A percentile compares a stretch with the other conserved stretches of the same genome.
These are phyloP conservation scores for Seriola rivoliana DNA, from an alignment of 2,113 vertebrate species.

Conservation along the genomic window DNA sequence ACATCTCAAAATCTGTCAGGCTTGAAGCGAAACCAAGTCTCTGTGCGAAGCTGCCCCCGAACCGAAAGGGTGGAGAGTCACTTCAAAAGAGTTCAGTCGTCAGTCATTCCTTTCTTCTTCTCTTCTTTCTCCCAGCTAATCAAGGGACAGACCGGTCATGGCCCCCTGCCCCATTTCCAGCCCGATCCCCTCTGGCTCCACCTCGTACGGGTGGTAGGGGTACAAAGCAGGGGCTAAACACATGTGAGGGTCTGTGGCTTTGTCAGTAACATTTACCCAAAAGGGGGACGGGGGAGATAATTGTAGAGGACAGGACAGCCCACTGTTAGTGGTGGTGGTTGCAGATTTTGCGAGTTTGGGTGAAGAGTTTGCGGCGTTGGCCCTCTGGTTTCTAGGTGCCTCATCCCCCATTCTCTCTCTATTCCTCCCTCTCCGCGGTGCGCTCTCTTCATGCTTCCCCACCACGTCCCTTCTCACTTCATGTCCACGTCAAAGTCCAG, in stretches of 20 bases:
- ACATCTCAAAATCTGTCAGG: conserved; percentile 89
- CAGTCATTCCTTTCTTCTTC: conserved; percentile 81
- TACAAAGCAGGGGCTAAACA: conserved; percentile 48
- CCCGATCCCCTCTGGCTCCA: conserved; percentile 31
- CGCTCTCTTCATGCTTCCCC: conserved; percentile 68
- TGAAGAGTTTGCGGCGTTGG: conserved; percentile 61
- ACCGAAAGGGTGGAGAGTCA: conserved; percentile 82
- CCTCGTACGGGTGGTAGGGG: conserved; percentile 38
- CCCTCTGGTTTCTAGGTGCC: conserved; percentile 46
- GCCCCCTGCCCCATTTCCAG: conserved; percentile 65
- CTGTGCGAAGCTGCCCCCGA: conserved; percentile 89
- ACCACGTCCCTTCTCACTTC: conserved; percentile 89
- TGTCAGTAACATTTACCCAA: conserved; percentile 67
- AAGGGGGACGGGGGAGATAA: conserved; percentile 44
- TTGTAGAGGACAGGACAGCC: conserved; percentile 64
- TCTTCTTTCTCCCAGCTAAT: conserved; percentile 82
- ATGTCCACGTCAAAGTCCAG: conserved; percentile 99
- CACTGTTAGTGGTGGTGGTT: conserved; percentile 33
- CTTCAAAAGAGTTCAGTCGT: conserved; percentile 81
- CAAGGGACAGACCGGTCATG: conserved; percentile 49
- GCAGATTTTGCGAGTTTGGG: conserved; percentile 49
- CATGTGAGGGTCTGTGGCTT: conserved; percentile 57
- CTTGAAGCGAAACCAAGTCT: conserved; percentile 89
- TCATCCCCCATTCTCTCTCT: conserved; percentile 44
- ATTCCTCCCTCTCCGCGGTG: conserved; percentile 29